phyloP scores from a whole-genome alignment of 2,797 vertebrate species.

The Trichosurus vulpecula region DNA sequence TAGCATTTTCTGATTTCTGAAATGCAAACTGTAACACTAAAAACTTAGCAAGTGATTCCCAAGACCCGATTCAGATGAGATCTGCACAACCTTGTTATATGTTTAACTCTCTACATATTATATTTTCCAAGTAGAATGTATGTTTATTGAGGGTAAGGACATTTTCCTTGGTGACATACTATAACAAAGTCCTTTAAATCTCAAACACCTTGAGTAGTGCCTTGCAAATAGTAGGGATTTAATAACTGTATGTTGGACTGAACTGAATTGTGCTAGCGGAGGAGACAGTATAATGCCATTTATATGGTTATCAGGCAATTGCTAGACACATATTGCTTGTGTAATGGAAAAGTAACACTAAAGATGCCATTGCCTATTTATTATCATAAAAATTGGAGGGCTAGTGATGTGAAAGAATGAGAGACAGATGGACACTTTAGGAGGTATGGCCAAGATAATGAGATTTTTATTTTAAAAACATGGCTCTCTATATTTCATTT shows the following conservation, averaged over 20 bases:
- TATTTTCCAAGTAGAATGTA: background rate
- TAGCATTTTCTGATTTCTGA: background rate
- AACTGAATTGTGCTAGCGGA: background rate
- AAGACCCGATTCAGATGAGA: background rate
- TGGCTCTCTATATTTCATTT: background rate
- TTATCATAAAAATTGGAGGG: background rate
- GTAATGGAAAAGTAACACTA: background rate
- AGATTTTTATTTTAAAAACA: background rate
- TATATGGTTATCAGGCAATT: conserved; percentile 12
- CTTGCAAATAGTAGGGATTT: background rate
- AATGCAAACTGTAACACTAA: background rate
- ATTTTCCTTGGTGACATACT: background rate
- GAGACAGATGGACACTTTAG: background rate
- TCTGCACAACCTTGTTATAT: background rate
- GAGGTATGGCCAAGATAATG: background rate
- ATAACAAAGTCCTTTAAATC: background rate
- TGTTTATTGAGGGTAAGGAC: background rate
- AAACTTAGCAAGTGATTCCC: background rate
- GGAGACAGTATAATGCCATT: conserved; percentile 30
- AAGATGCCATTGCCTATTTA: background rate
- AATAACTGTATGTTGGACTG: background rate
- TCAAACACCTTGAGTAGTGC: background rate
- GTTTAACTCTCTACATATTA: background rate
- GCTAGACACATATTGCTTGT: background rate
- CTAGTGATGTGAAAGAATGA: background rate